Evolutionary conservation across 2,797 vertebrate genomes (phyloP).

Genomic region (Pseudochirops corinnae): DNA sequence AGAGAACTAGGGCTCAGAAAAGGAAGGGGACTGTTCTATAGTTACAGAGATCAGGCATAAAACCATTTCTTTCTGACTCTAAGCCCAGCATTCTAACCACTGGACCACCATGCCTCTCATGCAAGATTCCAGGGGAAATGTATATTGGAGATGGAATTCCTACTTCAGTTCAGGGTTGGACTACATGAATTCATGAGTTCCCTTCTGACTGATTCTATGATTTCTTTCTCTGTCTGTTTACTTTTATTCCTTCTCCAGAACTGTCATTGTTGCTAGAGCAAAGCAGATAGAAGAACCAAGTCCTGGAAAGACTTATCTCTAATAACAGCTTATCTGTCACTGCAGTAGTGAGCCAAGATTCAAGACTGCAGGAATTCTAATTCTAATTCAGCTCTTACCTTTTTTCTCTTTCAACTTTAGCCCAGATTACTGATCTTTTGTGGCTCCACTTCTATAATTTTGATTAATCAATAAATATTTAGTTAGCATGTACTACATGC

Average conservation of each 20-base stretch:
- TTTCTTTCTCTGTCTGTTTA: background rate
- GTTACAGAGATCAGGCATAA: background rate
- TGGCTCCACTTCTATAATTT: background rate
- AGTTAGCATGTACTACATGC: background rate
- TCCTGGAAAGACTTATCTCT: slow-evolving; percentile 71
- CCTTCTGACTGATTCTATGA: background rate
- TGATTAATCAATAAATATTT: slow-evolving; percentile 55
- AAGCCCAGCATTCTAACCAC: background rate
- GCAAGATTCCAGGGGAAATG: slow-evolving; percentile 47
- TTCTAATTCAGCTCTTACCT: slow-evolving; percentile 48
- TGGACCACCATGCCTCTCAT: slow-evolving; percentile 44
- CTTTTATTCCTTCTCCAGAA: background rate
- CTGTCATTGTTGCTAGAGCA: slow-evolving; percentile 61
- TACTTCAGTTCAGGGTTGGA: background rate
- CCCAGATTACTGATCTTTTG: slow-evolving; percentile 25
- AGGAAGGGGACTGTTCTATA: background rate
- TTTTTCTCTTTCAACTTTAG: slow-evolving; percentile 38
- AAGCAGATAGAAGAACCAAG: slow-evolving; percentile 52
- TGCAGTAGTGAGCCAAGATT: slow-evolving; percentile 69
- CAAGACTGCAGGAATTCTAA: slow-evolving; percentile 72
- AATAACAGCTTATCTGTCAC: slow-evolving; percentile 75
- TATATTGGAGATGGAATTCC: slow-evolving; percentile 24
- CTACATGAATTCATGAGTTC: background rate
- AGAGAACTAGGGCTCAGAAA: background rate
- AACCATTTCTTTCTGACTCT: slow-evolving; percentile 41